Evolutionary conservation across 2,113 vertebrate genomes (phyloP).

Genomic region (Pyxicephalus adspersus): DNA sequence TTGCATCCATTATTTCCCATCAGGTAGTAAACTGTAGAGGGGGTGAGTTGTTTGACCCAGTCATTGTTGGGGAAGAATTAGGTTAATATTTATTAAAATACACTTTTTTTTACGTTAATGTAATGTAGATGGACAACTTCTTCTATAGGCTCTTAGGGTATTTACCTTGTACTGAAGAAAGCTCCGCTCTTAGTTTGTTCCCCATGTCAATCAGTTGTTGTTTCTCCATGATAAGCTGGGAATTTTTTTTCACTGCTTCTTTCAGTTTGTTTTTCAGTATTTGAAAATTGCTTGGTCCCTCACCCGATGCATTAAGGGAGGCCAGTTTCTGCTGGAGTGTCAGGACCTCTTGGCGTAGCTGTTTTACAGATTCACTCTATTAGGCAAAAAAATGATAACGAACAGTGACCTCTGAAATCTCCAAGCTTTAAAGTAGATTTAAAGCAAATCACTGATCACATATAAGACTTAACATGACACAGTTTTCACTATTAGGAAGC

Average conservation of each 20-base stretch:
- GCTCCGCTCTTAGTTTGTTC: slow-evolving; percentile 80
- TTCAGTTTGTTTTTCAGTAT: slow-evolving; percentile 73
- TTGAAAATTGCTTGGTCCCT: background rate
- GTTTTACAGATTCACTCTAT: slow-evolving; percentile 33
- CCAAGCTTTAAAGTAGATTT: too few species aligned
- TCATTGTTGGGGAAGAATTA: too few species aligned
- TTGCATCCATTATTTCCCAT: too few species aligned
- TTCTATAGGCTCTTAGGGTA: background rate
- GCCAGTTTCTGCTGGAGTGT: slow-evolving; percentile 60
- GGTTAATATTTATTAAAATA: too few species aligned
- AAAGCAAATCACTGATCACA: too few species aligned
- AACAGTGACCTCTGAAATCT: too few species aligned
- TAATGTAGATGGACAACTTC: background rate
- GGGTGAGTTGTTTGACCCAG: too few species aligned
- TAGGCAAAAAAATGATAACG: background rate
- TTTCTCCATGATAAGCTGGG: slow-evolving; percentile 77
- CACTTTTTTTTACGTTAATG: too few species aligned
- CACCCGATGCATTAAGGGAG: background rate
- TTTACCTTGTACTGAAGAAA: slow-evolving; percentile 60
- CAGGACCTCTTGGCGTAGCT: slow-evolving; percentile 61
- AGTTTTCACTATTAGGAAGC: too few species aligned
- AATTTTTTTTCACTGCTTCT: slow-evolving; percentile 75
- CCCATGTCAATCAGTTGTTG: slow-evolving; percentile 85
- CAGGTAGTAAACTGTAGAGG: background rate
- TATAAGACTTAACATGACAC: too few species aligned